Percentiles rank a stretch among this genome's conserved stretches.
phyloP scores from a whole-genome alignment of 2,888 invertebrate species.

The Habrosyne pyritoides region DNA sequence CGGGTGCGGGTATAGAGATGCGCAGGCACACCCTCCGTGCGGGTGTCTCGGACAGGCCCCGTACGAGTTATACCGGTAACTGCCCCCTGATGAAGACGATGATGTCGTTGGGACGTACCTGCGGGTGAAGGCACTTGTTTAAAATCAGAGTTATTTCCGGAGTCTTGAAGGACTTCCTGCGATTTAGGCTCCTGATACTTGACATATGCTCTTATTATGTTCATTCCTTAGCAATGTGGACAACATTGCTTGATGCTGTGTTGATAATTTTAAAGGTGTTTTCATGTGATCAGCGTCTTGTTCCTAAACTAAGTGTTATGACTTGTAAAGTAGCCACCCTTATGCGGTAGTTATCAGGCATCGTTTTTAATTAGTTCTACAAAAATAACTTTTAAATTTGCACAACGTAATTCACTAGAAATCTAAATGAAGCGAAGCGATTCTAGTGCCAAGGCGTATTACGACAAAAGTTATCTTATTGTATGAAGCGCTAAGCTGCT shows the following conservation, averaged over 20 bases:
- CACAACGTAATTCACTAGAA: conserved; percentile 3
- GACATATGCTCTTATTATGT: background rate
- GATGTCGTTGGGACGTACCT: conserved; percentile 85
- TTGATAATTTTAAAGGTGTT: too few species aligned
- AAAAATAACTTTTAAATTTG: conserved; percentile 11
- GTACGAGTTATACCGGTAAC: conserved; percentile 82
- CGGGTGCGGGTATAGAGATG: conserved; percentile 76
- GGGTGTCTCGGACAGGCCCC: conserved; percentile 89
- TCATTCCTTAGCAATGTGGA: too few species aligned
- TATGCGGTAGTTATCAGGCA: too few species aligned
- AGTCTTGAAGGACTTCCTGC: too few species aligned
- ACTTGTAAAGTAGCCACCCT: too few species aligned
- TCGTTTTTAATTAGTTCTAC: conserved; percentile 22
- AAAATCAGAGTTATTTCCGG: background rate
- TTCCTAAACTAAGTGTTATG: background rate
- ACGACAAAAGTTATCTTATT: conserved; percentile 26
- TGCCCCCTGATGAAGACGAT: conserved; percentile 68
- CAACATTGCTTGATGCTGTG: too few species aligned
- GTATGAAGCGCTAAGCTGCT: conserved; percentile 22
- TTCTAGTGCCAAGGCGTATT: conserved; percentile 36
- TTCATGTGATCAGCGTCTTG: too few species aligned
- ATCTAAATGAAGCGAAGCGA: conserved; percentile 54
- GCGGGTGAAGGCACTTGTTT: conserved; percentile 16
- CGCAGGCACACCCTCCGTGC: conserved; percentile 89
- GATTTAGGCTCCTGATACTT: background rate